Base-by-base conservation (phyloP, 2,888 invertebrate genomes). In the Eupithecia centaureata region DNA sequence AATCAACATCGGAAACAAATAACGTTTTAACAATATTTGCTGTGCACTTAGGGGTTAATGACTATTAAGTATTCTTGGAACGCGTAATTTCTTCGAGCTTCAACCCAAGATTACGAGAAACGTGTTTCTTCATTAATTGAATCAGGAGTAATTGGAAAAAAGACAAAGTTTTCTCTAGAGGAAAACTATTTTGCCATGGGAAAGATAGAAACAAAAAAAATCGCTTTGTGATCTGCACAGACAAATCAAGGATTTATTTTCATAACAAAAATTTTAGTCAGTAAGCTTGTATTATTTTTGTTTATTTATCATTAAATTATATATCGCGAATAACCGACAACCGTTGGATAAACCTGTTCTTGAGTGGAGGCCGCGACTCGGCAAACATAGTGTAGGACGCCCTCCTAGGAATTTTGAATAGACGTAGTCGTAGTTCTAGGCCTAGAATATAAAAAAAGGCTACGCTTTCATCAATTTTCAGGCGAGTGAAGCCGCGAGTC, bases 81-180 rank as follows among this genome's bases (percentile, higher is more conserved):
- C 61, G 32, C 64, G 64, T 67, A 65, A 67, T 61, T 70, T 70
- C 63, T 63, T 63, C 61, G 60, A 58, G 63, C 62, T 62, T 67
- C 52, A 67, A 51, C 63, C 63, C 57, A 42, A 64, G 66, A 70
- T 66, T 66, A 66, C 63, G 32, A 42, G 22, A 52, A 66, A 63
- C 67, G 72, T 69, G 65, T 65, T 67, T 65, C 65, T 70, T 70
- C 63, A 66, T 70, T 67, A 70, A 67, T 70, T 61, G 63, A 70
- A 67, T 70, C 64, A 67, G 51, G 22, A 59, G 67, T 64, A 65
- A 71, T 71, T 61, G 70, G 58, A 67, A 67, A 58, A 64, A 64
- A 59, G 54, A 62, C 38, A 59, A 61, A 62, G 61, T 65, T 59
- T 47, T 42, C 61, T 25, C 35, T 10, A 27, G 15, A 57, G 15